Evolutionary conservation across 30 jellyfish, hydroid and myxozoan species (phyloP).

Genomic region (Pelagia noctiluca): DNA sequence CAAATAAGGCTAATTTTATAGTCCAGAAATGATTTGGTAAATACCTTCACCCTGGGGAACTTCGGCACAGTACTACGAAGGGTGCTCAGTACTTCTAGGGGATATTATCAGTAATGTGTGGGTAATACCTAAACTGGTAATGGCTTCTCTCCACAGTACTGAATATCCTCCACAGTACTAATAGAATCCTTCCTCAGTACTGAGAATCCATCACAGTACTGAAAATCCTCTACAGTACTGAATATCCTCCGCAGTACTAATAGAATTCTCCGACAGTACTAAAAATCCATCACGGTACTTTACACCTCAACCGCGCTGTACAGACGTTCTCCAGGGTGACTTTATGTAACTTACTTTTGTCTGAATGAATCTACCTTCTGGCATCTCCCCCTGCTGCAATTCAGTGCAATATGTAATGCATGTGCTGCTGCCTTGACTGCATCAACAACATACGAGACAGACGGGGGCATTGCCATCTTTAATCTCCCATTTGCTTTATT

Average conservation of each 20-base stretch:
- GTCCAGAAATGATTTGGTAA: no score
- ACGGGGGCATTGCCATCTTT: constrained; percentile 1
- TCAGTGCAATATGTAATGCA: constrained; percentile 49
- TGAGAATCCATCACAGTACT: background rate
- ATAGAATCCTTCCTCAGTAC: no score
- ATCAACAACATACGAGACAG: constrained; percentile 71
- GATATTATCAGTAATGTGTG: no score
- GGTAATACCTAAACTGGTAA: no score
- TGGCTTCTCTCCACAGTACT: no score
- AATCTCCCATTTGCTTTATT: background rate
- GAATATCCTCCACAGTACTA: no score
- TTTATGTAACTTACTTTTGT: constrained; percentile 11
- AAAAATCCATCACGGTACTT: background rate
- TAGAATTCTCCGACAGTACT: background rate
- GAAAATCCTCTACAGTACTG: background rate
- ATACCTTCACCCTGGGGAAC: no score
- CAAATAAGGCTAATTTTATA: no score
- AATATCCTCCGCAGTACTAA: background rate
- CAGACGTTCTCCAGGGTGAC: background rate
- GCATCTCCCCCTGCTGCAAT: constrained; percentile 19
- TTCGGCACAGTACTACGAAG: no score
- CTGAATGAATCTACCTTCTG: background rate
- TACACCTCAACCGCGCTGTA: no score
- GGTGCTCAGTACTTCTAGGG: no score
- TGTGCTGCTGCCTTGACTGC: constrained; percentile 83